phyloP scores from a whole-genome alignment of 2,113 vertebrate genomes.

The Corythaeola cristata region DNA sequence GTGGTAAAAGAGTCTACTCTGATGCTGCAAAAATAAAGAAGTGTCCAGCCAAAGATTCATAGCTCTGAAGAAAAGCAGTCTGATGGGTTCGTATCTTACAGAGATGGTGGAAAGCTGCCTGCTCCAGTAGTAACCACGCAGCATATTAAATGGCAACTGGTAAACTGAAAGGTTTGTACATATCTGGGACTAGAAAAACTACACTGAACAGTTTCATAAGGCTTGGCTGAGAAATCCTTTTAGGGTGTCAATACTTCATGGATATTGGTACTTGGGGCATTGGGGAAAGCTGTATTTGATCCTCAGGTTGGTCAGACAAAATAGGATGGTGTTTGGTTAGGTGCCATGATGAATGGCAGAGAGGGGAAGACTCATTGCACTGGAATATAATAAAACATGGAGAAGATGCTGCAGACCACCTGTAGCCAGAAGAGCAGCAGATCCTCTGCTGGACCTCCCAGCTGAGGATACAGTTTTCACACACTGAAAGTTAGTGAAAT shows the following conservation, averaged over 20 bases:
- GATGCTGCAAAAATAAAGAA: background rate
- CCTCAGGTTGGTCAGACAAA: background rate
- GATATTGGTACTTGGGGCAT: fast-evolving
- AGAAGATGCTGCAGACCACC: background rate
- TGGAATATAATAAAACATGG: background rate
- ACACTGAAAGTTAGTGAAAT: background rate
- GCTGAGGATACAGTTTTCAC: background rate
- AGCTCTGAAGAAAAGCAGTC: background rate
- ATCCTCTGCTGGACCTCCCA: background rate
- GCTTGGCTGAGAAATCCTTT: background rate
- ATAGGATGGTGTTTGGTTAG: background rate
- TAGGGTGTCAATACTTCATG: background rate
- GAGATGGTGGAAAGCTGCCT: background rate
- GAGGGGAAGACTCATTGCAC: background rate
- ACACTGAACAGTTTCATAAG: background rate
- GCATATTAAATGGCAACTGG: background rate
- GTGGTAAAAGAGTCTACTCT: background rate
- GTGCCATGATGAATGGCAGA: background rate
- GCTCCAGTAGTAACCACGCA: background rate
- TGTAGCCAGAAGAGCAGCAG: background rate
- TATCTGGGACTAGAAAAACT: background rate
- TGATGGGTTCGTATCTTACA: background rate
- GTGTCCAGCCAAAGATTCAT: background rate
- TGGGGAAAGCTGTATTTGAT: background rate
- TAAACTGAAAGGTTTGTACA: background rate